Evolutionary conservation across 2,797 vertebrate species (phyloP), one percentile per base, ranked within the genome.

Genomic region (Pagetopsis macropterus): DNA sequence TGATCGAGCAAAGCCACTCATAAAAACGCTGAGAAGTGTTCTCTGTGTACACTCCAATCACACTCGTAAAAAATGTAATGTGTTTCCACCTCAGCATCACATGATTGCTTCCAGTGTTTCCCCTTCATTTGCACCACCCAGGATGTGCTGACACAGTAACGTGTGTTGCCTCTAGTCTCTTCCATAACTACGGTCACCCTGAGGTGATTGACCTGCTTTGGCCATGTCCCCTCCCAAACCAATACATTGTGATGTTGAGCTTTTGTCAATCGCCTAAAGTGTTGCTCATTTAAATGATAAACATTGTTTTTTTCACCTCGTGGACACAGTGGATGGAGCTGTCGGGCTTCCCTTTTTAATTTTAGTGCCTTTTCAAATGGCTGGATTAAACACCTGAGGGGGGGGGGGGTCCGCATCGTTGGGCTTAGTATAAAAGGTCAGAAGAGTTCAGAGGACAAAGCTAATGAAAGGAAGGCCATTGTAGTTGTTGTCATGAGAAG

Each of bases 311-410:
- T 78, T 65, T 27, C 33, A 51, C 72, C 67, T 85, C 68, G 65
- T 64, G 61, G 60, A 23, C 58, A 14, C 58, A 23, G 37, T n/a
- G 40, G 45, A 62, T 46, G 49, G 17, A 75, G 61, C 62, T 27
- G 23, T 72, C 33, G 54, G 21, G n/a, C 59, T 51, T 43, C 15
- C 17, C 12, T 21, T 45, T 45, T 80, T 86, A 65, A 84, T 81
- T 77, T 51, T 64, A 72, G 70, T 51, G 72, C 16, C 17, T 48
- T 75, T 63, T 76, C 37, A 54, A 71, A 27, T 62, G 43, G 73
- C 33, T 55, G 72, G 59, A 87, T 81, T 79, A 75, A 76, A 81
- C 78, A 82, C 75, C 71, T 85, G 63, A 54, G 54, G 8, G 43
- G 12, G 23, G 54, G 40, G 67, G 64, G 43, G 43, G 15, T 69